phyloP scores from a whole-genome alignment of 2,113 vertebrate species.

The Rhynchomys soricoides region DNA sequence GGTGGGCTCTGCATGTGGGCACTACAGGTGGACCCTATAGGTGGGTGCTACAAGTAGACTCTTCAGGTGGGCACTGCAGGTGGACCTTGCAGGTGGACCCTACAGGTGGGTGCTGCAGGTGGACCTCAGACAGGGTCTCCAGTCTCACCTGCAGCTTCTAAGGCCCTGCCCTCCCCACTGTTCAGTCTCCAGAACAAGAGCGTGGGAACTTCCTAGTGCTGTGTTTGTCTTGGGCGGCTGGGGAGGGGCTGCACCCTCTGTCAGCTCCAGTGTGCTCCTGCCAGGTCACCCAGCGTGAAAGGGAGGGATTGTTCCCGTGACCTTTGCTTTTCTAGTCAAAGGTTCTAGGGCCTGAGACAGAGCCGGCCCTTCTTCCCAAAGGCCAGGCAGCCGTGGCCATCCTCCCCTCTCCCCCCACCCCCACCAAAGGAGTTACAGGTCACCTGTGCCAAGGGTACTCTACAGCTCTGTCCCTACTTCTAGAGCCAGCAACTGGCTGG shows the following conservation, averaged over 20 bases:
- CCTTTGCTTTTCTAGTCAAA: slow-evolving; percentile 74
- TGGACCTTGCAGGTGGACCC: accelerated
- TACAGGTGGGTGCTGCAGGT: accelerated
- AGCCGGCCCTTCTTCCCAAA: neutral
- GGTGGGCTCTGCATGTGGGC: accelerated
- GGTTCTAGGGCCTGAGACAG: neutral
- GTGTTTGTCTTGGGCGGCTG: slow-evolving; percentile 69
- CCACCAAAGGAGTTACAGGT: neutral
- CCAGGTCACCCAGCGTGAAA: slow-evolving; percentile 58
- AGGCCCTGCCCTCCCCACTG: neutral
- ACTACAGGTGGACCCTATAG: accelerated
- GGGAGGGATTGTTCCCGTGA: slow-evolving; percentile 64
- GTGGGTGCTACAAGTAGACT: accelerated
- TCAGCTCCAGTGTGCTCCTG: slow-evolving; percentile 22
- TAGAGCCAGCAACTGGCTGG: neutral
- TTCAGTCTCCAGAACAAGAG: neutral
- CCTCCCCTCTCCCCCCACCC: neutral
- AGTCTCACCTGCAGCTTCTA: slow-evolving; percentile 31
- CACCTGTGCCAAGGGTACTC: neutral
- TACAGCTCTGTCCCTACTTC: neutral
- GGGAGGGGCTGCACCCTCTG: slow-evolving; percentile 52
- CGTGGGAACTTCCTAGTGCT: slow-evolving; percentile 78
- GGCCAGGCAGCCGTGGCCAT: neutral
- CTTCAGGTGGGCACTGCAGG: accelerated
- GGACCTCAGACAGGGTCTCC: neutral